Evolutionary conservation across 2,113 vertebrate species (phyloP).

Genomic region (Etheostoma cragini): DNA sequence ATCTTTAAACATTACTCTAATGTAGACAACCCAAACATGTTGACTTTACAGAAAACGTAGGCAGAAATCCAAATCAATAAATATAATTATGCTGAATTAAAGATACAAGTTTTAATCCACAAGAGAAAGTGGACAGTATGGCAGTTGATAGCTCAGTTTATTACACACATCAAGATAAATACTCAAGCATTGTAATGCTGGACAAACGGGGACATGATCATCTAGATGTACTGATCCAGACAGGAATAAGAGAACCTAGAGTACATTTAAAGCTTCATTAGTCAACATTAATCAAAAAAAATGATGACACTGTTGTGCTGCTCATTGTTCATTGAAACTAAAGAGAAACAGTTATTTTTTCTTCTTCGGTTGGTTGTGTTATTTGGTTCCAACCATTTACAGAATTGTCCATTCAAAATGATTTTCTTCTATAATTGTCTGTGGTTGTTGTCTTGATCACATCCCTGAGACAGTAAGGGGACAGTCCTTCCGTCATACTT

Average conservation of each 20-base stretch:
- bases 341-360: background rate
- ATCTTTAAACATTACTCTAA: background rate
- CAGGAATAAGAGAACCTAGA: slow-evolving; percentile 27
- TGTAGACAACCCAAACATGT: background rate
- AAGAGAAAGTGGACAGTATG: background rate
- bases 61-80: background rate
- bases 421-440: background rate
- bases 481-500: slow-evolving; percentile 12
- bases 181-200: slow-evolving; percentile 41
- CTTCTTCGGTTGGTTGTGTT: slow-evolving; percentile 1
- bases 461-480: slow-evolving; percentile 72
- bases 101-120: background rate
- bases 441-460: slow-evolving; percentile 48
- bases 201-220: slow-evolving; percentile 48
- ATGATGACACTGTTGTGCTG: slow-evolving; percentile 31
- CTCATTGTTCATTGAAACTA: slow-evolving; percentile 5
- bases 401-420: background rate
- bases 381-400: background rate
- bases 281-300: slow-evolving; percentile 23
- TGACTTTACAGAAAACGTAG: background rate
- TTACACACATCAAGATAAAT: slow-evolving; percentile 73
- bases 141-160: slow-evolving; percentile 72
- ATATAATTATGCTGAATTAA: background rate
- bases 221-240: slow-evolving; percentile 25
- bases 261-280: slow-evolving; percentile 29